Evolutionary conservation across 2,888 invertebrate genomes (phyloP).

Genomic region (Pyrrhosoma nymphula): DNA sequence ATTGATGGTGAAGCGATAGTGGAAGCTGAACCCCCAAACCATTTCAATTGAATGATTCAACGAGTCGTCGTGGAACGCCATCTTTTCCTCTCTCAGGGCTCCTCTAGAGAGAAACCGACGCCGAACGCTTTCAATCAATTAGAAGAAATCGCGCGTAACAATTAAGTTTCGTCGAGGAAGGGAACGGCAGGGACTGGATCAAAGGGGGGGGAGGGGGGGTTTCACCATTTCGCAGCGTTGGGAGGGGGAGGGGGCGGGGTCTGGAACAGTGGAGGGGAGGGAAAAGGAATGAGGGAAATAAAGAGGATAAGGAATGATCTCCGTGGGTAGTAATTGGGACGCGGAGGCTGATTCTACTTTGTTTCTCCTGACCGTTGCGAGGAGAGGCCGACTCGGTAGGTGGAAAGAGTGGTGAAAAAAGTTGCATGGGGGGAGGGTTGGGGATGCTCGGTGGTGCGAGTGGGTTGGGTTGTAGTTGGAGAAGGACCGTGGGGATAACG

Average conservation of each 20-base stretch:
- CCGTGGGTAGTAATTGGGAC: slow-evolving; percentile 42
- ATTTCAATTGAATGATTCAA: background rate
- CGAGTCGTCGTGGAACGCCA: background rate
- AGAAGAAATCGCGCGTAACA: background rate
- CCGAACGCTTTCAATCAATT: background rate
- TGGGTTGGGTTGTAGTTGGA: background rate
- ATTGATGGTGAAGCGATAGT: background rate
- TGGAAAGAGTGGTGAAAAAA: background rate
- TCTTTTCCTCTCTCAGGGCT: background rate
- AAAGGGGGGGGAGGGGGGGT: background rate
- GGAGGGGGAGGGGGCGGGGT: background rate
- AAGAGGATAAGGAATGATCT: background rate
- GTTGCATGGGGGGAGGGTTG: background rate
- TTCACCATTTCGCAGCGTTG: background rate
- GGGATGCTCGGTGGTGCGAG: background rate
- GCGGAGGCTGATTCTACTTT: slow-evolving; percentile 1
- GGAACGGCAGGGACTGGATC: background rate
- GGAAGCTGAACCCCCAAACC: background rate
- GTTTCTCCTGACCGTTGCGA: background rate
- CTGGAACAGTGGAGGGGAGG: no score
- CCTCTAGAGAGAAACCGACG: background rate
- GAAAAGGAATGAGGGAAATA: background rate
- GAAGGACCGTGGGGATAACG: background rate
- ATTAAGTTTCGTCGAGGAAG: background rate
- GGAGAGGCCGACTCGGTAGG: background rate